These are phyloP conservation scores for Gadus chalcogrammus DNA, from an alignment of 2,113 vertebrate species.

Conservation along the genomic window DNA sequence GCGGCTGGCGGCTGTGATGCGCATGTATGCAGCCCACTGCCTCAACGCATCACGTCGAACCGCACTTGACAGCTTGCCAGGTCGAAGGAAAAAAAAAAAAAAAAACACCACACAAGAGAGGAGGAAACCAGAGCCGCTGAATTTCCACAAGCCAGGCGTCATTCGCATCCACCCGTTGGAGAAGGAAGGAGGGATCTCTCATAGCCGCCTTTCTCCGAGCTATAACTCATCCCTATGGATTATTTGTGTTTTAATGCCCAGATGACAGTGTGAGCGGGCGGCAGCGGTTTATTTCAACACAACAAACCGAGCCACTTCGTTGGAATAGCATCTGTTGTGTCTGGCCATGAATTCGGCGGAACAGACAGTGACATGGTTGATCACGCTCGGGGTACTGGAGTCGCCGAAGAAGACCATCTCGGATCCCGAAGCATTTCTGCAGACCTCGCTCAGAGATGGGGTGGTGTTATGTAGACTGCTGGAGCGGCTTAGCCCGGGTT, in stretches of 20 bases:
- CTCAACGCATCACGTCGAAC: conserved; percentile 64
- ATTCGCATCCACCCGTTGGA: conserved; percentile 67
- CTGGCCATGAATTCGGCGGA: conserved; percentile 90
- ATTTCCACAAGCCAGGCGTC: conserved; percentile 73
- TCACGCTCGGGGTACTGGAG: conserved; percentile 91
- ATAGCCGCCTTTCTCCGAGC: conserved; percentile 42
- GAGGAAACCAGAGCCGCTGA: conserved; percentile 70
- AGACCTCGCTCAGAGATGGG: conserved; percentile 87
- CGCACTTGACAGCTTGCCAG: conserved; percentile 80
- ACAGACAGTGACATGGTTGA: conserved; percentile 97
- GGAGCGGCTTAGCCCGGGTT: conserved; percentile 90
- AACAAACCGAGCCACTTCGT: conserved; percentile 44
- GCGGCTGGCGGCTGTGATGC: conserved; percentile 75
- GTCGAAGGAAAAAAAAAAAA: conserved; percentile 37
- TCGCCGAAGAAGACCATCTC: conserved; percentile 94
- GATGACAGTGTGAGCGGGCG: conserved; percentile 55
- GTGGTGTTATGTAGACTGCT: conserved; percentile 90
- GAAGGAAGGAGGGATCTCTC: conserved; percentile 39
- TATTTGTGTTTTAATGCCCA: conserved; percentile 46
- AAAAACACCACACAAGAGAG: conserved; percentile 44
- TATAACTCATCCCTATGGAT: conserved; percentile 55
- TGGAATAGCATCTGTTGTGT: conserved; percentile 46
- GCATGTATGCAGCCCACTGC: conserved; percentile 59
- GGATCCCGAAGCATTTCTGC: conserved; percentile 91
- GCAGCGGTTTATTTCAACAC: conserved; percentile 25